Evolutionary conservation across 23 tunicate species (phyloP).

Genomic region (Phallusia fumigata): DNA sequence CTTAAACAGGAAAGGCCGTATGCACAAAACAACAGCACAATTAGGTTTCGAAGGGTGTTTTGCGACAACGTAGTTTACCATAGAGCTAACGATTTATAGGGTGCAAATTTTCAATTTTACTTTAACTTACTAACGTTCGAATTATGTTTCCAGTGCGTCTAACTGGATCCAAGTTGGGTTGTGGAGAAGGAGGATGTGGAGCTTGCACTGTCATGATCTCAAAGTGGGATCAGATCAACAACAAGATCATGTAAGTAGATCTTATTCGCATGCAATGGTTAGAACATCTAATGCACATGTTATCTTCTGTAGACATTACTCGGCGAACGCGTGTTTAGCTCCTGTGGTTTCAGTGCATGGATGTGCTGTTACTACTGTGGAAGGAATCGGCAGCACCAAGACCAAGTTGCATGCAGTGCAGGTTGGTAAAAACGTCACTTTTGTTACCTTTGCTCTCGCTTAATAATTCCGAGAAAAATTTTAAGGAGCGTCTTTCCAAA

Average conservation of each 20-base stretch:
- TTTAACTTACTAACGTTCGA: too few relatives aligned
- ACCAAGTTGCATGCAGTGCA: constrained; percentile 87
- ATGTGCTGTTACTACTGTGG: constrained; percentile 92
- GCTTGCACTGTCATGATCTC: constrained; percentile 99
- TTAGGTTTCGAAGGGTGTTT: too few relatives aligned
- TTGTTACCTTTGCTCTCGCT: not conserved
- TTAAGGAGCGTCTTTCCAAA: constrained; percentile 73
- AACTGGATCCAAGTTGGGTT: constrained; percentile 91
- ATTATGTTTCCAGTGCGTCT: constrained; percentile 70
- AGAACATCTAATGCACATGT: not conserved
- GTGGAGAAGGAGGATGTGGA: constrained; percentile 99
- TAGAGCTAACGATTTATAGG: too few relatives aligned
- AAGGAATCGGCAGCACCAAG: constrained; percentile 92
- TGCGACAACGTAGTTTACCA: too few relatives aligned
- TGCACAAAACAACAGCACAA: too few relatives aligned
- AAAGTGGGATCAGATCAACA: constrained; percentile 46
- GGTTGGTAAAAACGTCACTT: constrained; percentile 21
- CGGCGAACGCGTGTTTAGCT: constrained; percentile 91
- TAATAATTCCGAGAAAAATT: not conserved
- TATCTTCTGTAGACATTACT: constrained; percentile 48
- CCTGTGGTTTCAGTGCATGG: constrained; percentile 78
- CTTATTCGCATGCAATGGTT: not conserved
- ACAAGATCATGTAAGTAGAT: constrained; percentile 20
- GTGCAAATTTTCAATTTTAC: too few relatives aligned
- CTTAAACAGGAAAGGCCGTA: too few relatives aligned